Evolutionary conservation across 1,140 invertebrate genomes (phyloP), one percentile per base, ranked within the genome.

Genomic region (Agrypnia vestita): DNA sequence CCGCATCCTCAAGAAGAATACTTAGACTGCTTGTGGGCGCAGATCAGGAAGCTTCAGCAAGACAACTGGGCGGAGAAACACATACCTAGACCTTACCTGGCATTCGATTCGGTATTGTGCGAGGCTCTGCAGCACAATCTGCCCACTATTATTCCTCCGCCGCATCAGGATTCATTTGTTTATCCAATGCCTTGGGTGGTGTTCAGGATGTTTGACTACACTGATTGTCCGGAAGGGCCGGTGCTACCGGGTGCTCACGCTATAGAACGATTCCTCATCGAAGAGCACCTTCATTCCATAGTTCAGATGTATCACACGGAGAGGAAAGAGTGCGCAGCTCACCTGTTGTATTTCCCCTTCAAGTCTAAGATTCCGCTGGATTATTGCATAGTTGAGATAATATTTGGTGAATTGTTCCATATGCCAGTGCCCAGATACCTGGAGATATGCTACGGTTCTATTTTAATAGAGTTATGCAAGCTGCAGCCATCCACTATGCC

Each of bases 1-100:
- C 97, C 97, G 47, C 97, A 99, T 90, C 95, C 97, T 0, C 98
- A 99, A 87, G 98, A 99, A 90, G 98, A 99, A 90, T 99, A 99
- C 87, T 89, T 99, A 74, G 98, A 99, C 85, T 99, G 97, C 85
- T 90, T 99, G 0, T 99, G 97, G 97, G 95, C 96, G 6, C 98
- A 99, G 89, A 89, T 90, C 13, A 92, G 95, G 79, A 98, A 99
- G 85, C 88, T 99, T 13, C 92, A 95, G 51, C 94, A 95, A 84
- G 97, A 98, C 85, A 98, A 98, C 87, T 99, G 98, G 98, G 94
- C 95, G 46, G 98, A 99, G 86, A 97, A 98, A 85, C 97, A 99
- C 87, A 98, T 99, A 86, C 93, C 94, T 3, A 91, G 98, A 43
- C 97, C 98, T 0, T 99, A 99, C 86, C 89, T 98, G 13, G 96